A percentile compares a stretch with the other conserved stretches of the same genome.
These are phyloP conservation scores for Tychaedon coryphoeus DNA, from an alignment of 2,113 vertebrate species.

Conservation along the genomic window DNA sequence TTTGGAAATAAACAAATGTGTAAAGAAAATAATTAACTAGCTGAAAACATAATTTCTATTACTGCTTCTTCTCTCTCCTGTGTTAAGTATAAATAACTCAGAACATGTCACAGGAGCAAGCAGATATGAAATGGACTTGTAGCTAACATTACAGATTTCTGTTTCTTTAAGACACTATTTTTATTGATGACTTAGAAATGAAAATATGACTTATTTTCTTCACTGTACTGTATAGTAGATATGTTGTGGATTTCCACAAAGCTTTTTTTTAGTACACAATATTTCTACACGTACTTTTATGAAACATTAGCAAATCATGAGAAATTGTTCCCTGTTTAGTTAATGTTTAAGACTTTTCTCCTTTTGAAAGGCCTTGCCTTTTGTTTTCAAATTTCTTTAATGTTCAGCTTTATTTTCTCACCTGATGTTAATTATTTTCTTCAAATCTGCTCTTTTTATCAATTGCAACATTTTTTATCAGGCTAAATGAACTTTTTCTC, in stretches of 20 bases:
- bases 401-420: not conserved
- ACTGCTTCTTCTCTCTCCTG: not conserved
- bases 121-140: not conserved
- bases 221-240: not conserved
- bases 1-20: not conserved
- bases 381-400: not conserved
- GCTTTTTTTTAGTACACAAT: not conserved
- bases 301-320: not conserved
- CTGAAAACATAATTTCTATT: not conserved
- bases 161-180: not conserved
- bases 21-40: not conserved
- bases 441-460: not conserved
- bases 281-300: not conserved
- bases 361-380: not conserved
- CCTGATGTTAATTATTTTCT: not conserved
- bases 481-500: not conserved
- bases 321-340: not conserved
- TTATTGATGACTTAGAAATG: not conserved
- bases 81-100: not conserved
- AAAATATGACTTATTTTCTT: not conserved
- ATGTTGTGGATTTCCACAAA: not conserved
- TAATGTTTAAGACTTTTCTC: not conserved
- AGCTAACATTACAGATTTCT: not conserved
- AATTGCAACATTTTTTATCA: not conserved
- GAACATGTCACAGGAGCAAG: not conserved